Base-by-base conservation (phyloP, 2,113 vertebrate genomes). In the Todiramphus chloris region DNA sequence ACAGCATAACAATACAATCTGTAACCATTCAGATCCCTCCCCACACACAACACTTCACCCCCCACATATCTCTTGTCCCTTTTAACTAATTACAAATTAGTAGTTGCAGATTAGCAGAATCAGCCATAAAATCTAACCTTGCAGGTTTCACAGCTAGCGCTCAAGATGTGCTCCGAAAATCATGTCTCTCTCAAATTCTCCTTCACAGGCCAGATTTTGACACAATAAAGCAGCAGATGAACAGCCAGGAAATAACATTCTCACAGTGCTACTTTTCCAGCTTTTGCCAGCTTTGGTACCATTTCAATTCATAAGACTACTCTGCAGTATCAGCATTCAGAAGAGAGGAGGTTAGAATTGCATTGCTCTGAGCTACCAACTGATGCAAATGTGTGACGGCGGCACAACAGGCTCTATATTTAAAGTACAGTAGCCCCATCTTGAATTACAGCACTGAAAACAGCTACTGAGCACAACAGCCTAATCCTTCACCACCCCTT, bases 341-440 rank as follows among this genome's bases (percentile, higher is more conserved):
- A 55, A 83, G 64, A 33, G 3, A 25, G 23, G 27, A 5, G 75
- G 58, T 67, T 88, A 24, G 76, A 21, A 88, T 35, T 76, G 93
- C 80, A 83, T 27, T 0, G 48, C 84, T 51, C 37, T 63, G 93
- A 97, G 94, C 75, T 89, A 44, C 79, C 6, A 58, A 11, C 58
- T 8, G 55, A 51, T 51, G 80, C 64, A 62, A 48, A 35, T 2
- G 25, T 21, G 66, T 4, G 84, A 83, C 3, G 56, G 88, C 90
- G 92, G 85, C 90, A 51, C 53, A 23, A 25, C 33, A 31, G 87
- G 9, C 76, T 91, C 93, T 81, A n/a, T 88, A 83, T 80, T 87
- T 89, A 80, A 84, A 12, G 8, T 68, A 82, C 96, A 94, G 92
- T 55, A 93, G 77, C 89, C 56, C 56, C 20, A 31, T 72, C 88